Percentiles rank a stretch among this genome's conserved stretches.
These are phyloP conservation scores for Diadegma fenestrale DNA, from an alignment of 2,888 invertebrate species.

Conservation along the genomic window DNA sequence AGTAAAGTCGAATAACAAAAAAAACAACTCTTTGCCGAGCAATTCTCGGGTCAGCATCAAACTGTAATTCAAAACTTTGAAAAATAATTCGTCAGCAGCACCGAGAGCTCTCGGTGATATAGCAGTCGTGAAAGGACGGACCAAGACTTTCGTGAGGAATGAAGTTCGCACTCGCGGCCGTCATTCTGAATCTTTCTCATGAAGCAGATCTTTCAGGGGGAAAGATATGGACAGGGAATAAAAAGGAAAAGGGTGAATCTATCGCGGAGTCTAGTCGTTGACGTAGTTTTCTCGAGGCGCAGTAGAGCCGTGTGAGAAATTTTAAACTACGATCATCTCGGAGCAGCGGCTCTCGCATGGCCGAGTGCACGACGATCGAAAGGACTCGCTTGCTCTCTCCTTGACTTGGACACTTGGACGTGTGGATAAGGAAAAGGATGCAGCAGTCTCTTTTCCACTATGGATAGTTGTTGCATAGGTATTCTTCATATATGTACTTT, in stretches of 20 bases:
- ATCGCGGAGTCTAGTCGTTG: slow-evolving; percentile 73
- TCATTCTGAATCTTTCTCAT: slow-evolving; percentile 33
- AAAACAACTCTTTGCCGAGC: slow-evolving; percentile 6
- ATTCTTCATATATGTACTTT: not conserved
- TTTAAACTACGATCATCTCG: slow-evolving; percentile 83
- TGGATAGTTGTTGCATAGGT: slow-evolving; percentile 24
- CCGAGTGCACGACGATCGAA: slow-evolving; percentile 54
- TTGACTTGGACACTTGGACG: slow-evolving; percentile 36
- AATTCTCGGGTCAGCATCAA: slow-evolving; percentile 67
- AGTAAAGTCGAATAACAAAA: not conserved
- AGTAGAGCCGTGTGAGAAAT: slow-evolving; percentile 82
- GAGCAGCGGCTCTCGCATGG: slow-evolving; percentile 32
- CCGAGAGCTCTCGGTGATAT: not conserved
- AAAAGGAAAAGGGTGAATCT: slow-evolving; percentile 58
- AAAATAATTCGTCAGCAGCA: slow-evolving; percentile 82
- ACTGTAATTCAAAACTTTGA: slow-evolving; percentile 74
- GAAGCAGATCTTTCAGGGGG: slow-evolving; percentile 29
- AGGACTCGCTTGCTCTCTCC: slow-evolving; percentile 10
- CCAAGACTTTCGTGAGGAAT: slow-evolving; percentile 26
- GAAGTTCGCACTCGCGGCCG: slow-evolving; percentile 61
- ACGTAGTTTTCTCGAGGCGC: slow-evolving; percentile 77
- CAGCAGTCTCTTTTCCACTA: slow-evolving; percentile 15
- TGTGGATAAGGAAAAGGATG: slow-evolving; percentile 50
- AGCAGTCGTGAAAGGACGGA: slow-evolving; percentile 15
- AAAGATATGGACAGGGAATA: slow-evolving; percentile 6